phyloP scores from a whole-genome alignment of 2,113 vertebrate species.

The Tyto alba region DNA sequence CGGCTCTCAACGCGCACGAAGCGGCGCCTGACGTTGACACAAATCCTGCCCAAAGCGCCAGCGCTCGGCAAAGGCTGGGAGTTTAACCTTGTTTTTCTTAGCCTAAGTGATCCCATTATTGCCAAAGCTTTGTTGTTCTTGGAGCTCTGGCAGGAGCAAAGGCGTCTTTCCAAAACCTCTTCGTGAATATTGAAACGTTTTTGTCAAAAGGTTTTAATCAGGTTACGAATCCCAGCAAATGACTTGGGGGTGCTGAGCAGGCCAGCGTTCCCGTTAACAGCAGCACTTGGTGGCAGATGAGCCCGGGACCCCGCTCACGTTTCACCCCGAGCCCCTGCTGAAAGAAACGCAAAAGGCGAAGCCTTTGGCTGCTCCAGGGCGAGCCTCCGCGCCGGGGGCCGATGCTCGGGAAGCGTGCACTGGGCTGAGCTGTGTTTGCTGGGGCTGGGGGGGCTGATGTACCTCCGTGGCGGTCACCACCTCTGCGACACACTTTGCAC shows the following conservation, averaged over 20 bases:
- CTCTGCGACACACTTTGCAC: not conserved
- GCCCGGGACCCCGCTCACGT: not conserved
- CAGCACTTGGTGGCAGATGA: fast-evolving
- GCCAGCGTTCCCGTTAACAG: not conserved
- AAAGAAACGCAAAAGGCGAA: not conserved
- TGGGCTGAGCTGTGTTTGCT: fast-evolving
- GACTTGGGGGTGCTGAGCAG: not conserved
- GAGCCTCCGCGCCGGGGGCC: not conserved
- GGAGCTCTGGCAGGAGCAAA: not conserved
- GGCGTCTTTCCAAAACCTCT: conserved; percentile 9
- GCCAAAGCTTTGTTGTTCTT: conserved; percentile 58
- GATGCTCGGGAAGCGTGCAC: fast-evolving
- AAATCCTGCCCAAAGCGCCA: not conserved
- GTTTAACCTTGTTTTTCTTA: conserved; percentile 31
- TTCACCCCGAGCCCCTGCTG: not conserved
- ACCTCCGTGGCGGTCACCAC: fast-evolving
- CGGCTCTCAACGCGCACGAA: not conserved
- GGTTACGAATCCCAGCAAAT: not conserved
- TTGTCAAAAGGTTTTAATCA: not conserved
- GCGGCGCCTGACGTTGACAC: not conserved
- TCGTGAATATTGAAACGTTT: not conserved
- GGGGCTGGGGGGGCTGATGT: not conserved
- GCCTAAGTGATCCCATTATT: conserved; percentile 28
- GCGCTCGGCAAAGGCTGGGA: not conserved
- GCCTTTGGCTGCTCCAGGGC: not conserved